A percentile compares a stretch with the other conserved stretches of the same genome.
Evolutionary conservation across 2,888 invertebrate genomes (phyloP).

Genomic region (Cyaniris semiargus): DNA sequence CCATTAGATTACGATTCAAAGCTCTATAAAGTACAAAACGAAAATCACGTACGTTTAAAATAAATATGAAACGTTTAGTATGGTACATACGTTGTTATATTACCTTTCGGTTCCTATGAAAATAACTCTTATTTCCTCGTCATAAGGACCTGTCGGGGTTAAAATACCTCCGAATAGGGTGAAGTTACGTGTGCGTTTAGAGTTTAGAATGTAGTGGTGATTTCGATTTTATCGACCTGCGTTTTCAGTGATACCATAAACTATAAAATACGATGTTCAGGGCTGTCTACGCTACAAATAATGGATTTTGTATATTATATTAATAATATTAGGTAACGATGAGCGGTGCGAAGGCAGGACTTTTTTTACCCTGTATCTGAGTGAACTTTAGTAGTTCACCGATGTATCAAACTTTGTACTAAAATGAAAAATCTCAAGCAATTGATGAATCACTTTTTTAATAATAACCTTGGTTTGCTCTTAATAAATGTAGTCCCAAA

Average conservation of each 20-base stretch:
- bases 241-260: slow-evolving; percentile 36
- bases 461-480: too few species aligned
- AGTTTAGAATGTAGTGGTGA: slow-evolving; percentile 58
- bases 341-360: too few species aligned
- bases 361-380: too few species aligned
- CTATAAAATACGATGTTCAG: slow-evolving; percentile 18
- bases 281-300: slow-evolving; percentile 8
- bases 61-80: slow-evolving; percentile 24
- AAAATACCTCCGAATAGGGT: background rate
- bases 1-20: slow-evolving; percentile 15
- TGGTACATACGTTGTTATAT: background rate
- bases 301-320: too few species aligned
- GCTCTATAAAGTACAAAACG: slow-evolving; percentile 5
- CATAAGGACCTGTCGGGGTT: background rate
- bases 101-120: background rate
- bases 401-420: too few species aligned
- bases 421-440: too few species aligned
- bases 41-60: slow-evolving; percentile 12
- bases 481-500: background rate
- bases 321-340: too few species aligned
- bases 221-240: slow-evolving; percentile 59
- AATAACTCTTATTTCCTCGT: slow-evolving; percentile 34
- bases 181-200: slow-evolving; percentile 46
- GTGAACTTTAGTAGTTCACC: too few species aligned
- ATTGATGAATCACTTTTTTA: too few species aligned